A percentile compares a stretch with the other conserved stretches of the same genome.
phyloP scores from a whole-genome alignment of 2,113 vertebrate species.

The Nibea coibor region DNA sequence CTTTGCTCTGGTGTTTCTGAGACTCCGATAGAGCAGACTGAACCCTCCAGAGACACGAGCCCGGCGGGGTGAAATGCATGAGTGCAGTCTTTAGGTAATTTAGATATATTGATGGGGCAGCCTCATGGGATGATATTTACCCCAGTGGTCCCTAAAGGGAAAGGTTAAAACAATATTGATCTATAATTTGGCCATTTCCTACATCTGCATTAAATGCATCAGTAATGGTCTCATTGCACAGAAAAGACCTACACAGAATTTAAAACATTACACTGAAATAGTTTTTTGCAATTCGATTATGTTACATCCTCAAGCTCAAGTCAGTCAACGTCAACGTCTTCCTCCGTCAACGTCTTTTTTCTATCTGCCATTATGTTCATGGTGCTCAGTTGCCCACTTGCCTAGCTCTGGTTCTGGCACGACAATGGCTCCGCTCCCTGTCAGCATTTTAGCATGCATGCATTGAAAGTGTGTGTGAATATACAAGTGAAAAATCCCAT shows the following conservation, averaged over 20 bases:
- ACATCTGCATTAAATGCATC: neutral
- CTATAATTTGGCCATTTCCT: neutral
- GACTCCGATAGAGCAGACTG: neutral
- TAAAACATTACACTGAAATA: neutral
- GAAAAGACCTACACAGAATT: neutral
- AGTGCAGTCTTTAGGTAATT: constrained; percentile 11
- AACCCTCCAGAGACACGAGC: constrained; percentile 18
- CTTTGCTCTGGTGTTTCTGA: neutral
- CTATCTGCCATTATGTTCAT: no score
- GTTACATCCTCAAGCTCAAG: no score
- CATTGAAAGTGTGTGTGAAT: no score
- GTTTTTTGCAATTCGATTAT: no score
- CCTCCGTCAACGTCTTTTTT: no score
- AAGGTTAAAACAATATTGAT: neutral
- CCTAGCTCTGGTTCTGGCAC: no score
- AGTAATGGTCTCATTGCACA: neutral
- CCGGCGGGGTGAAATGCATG: neutral
- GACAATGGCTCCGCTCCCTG: no score
- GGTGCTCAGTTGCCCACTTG: no score
- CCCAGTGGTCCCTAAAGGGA: neutral
- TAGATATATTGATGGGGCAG: neutral
- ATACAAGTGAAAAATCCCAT: no score
- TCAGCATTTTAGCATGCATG: no score
- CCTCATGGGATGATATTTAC: neutral
- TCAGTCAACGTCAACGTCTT: no score